phyloP scores from a whole-genome alignment of 2,113 vertebrate genomes.

The Psettodes erumei region DNA sequence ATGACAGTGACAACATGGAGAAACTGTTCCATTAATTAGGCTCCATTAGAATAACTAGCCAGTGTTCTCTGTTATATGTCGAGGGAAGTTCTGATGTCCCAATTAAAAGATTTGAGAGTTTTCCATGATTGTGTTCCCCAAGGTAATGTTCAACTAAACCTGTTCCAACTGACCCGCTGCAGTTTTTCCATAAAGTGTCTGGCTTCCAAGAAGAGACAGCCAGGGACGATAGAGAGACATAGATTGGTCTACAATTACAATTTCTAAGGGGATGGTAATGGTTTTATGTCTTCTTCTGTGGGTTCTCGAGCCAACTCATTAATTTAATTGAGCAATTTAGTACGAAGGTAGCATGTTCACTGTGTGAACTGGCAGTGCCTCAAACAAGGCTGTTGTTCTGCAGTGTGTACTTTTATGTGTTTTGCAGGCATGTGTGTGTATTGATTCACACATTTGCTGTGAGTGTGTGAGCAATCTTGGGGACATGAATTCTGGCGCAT shows the following conservation, averaged over 20 bases:
- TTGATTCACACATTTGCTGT: constrained; percentile 22
- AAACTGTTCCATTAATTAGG: not conserved
- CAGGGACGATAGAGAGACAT: not conserved
- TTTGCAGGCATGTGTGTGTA: constrained; percentile 15
- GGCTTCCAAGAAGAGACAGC: not conserved
- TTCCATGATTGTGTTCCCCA: constrained; percentile 20
- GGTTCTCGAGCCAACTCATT: constrained; percentile 66
- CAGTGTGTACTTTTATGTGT: not conserved
- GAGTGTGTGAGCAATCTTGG: constrained; percentile 3
- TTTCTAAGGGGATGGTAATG: constrained; percentile 39
- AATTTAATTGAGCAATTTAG: constrained; percentile 74
- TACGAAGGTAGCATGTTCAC: constrained; percentile 61
- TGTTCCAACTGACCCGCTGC: constrained; percentile 37
- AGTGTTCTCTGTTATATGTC: not conserved
- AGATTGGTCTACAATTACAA: constrained; percentile 27
- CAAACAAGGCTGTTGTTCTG: constrained; percentile 34
- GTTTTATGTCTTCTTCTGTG: constrained; percentile 46
- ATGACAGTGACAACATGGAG: not conserved
- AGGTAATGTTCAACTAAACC: constrained; percentile 27
- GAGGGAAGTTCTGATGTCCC: constrained; percentile 10
- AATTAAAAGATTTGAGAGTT: constrained; percentile 39
- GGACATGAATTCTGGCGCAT: not conserved
- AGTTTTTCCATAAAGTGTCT: constrained; percentile 20
- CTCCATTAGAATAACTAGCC: constrained; percentile 1
- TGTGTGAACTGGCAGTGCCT: constrained; percentile 57